These are phyloP conservation scores for Diachrysia chrysitis DNA, from an alignment of 2,888 invertebrate species.

Conservation along the genomic window DNA sequence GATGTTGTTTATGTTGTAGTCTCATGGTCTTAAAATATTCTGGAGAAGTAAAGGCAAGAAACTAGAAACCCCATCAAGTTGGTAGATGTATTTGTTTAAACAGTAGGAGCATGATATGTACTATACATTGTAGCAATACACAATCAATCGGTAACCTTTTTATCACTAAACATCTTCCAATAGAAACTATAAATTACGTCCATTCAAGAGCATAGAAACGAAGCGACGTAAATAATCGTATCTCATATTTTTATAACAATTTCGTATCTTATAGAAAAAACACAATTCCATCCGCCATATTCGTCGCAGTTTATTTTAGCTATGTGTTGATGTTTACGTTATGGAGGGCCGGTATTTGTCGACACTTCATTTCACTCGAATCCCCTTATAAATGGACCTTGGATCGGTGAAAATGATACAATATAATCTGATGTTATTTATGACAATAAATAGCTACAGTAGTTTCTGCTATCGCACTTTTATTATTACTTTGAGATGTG, in stretches of 20 bases:
- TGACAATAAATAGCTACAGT: conserved; percentile 41
- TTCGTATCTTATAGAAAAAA: conserved; percentile 51
- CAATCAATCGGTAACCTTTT: neutral
- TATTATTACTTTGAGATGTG: conserved; percentile 29
- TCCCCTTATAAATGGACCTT: conserved; percentile 54
- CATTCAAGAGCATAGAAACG: conserved; percentile 29
- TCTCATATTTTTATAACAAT: conserved; percentile 47
- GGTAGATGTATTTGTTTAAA: no score
- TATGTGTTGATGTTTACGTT: conserved; percentile 57
- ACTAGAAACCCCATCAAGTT: no score
- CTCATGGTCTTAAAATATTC: no score
- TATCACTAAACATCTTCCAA: neutral
- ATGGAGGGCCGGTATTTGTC: conserved; percentile 46
- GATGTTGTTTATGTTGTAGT: no score
- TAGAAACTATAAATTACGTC: conserved; percentile 39
- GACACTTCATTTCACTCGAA: conserved; percentile 54
- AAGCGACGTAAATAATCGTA: conserved; percentile 42
- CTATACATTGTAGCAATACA: neutral
- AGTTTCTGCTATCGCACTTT: conserved; percentile 28
- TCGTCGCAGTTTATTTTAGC: conserved; percentile 52
- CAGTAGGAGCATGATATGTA: neutral
- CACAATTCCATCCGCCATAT: conserved; percentile 47
- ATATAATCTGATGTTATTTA: conserved; percentile 51
- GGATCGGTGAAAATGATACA: conserved; percentile 49
- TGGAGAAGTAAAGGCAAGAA: no score